A percentile compares a stretch with the other conserved stretches of the same genome.
Conservation (phyloP, 2,888 invertebrate species). For the Camptogramma bilineatum region DNA sequence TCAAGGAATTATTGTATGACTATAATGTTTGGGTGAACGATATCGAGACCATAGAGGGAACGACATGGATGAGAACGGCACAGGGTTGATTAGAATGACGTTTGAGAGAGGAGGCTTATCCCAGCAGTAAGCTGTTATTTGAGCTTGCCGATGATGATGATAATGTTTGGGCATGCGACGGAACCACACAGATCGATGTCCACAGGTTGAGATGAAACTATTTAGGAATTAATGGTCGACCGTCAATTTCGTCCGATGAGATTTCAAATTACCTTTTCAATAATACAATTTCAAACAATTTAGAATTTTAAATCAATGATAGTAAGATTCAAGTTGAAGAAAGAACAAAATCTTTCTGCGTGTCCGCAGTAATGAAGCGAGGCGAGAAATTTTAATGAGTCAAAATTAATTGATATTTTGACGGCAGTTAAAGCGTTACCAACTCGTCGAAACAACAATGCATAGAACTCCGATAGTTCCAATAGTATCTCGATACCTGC, state of each 20-base stretch:
- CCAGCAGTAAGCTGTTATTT: too few relatives aligned
- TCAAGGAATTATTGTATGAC: not conserved
- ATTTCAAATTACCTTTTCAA: conserved; percentile 57
- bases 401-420: conserved; percentile 74
- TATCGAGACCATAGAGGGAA: too few relatives aligned
- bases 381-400: conserved; percentile 67
- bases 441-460: conserved; percentile 53
- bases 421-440: conserved; percentile 52
- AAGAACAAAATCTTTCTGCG: conserved; percentile 14
- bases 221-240: conserved; percentile 51
- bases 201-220: conserved; percentile 42
- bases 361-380: conserved; percentile 44
- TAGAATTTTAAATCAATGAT: conserved; percentile 38
- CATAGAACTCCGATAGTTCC: conserved; percentile 33
- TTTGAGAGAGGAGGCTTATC: too few relatives aligned
- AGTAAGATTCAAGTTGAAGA: conserved; percentile 35
- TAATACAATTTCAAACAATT: conserved; percentile 29
- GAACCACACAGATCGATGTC: conserved; percentile 14
- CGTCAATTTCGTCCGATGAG: conserved; percentile 78
- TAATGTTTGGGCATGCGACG: too few relatives aligned
- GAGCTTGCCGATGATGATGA: too few relatives aligned
- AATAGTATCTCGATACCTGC: conserved; percentile 37
- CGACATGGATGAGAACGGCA: too few relatives aligned
- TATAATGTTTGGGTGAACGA: too few relatives aligned
- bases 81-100: too few relatives aligned